These are phyloP conservation scores for Apamea crenata DNA, from an alignment of 2,888 invertebrate genomes.

Conservation along the genomic window DNA sequence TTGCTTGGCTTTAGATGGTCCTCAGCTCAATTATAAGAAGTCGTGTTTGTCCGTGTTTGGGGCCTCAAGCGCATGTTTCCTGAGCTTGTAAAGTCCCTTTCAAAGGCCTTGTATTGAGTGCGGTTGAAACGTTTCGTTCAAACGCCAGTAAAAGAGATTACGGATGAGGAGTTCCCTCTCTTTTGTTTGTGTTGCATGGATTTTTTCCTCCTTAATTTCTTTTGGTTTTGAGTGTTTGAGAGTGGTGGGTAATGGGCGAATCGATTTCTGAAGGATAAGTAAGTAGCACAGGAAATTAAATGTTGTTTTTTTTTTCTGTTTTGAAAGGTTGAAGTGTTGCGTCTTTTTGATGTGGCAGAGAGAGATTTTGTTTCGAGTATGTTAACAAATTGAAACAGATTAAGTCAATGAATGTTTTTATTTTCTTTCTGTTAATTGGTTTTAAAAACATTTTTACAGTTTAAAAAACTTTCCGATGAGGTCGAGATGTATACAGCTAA, in stretches of 20 bases:
- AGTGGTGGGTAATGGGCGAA: conserved; percentile 60
- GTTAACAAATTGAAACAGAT: background rate
- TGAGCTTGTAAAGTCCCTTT: conserved; percentile 65
- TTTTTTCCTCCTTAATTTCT: conserved; percentile 65
- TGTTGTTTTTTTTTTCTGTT: conserved; percentile 22
- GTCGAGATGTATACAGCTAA: background rate
- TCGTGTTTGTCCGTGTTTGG: conserved; percentile 64
- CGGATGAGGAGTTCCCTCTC: conserved; percentile 69
- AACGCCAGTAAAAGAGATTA: conserved; percentile 74
- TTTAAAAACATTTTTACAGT: background rate
- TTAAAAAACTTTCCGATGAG: background rate
- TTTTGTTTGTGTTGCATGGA: conserved; percentile 68
- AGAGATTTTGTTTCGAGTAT: background rate
- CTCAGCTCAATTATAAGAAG: conserved; percentile 60
- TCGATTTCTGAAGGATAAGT: conserved; percentile 47
- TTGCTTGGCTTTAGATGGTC: conserved; percentile 50
- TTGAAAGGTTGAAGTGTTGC: background rate
- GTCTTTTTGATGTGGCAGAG: conserved; percentile 22
- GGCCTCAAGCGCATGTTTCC: conserved; percentile 56
- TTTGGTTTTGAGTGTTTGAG: conserved; percentile 64
- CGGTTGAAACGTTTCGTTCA: conserved; percentile 70
- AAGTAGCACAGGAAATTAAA: conserved; percentile 33
- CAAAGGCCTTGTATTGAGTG: conserved; percentile 71
- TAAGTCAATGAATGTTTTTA: background rate
- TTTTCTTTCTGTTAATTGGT: background rate